Conservation (phyloP, 53 echinoderm and acorn worm genomes). For the Holothuria leucospilota region DNA sequence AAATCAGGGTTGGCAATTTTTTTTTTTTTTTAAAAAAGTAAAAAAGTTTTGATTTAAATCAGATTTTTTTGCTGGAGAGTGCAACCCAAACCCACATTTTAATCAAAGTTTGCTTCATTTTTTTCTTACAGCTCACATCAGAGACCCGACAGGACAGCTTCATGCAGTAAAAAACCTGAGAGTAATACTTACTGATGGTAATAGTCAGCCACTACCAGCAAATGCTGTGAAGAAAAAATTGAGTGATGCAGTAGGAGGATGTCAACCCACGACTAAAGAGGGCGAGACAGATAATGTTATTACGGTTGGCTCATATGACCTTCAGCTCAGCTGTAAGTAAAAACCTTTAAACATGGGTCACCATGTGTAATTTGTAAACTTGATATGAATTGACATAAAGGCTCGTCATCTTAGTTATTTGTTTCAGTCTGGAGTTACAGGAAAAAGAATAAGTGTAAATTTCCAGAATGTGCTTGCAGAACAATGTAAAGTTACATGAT, state of each 20-base stretch:
- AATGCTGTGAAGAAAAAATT: constrained; percentile 70
- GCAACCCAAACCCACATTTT: too few species aligned
- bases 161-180: constrained; percentile 88
- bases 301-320: constrained; percentile 89
- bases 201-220: constrained; percentile 79
- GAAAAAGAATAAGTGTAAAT: too few species aligned
- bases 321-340: constrained; percentile 86
- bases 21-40: too few species aligned
- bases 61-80: too few species aligned
- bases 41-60: too few species aligned
- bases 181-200: constrained; percentile 89
- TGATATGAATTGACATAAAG: too few species aligned
- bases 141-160: constrained; percentile 87
- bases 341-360: neutral
- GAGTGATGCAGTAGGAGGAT: constrained; percentile 80
- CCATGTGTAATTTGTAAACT: neutral
- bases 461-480: too few species aligned
- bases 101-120: too few species aligned
- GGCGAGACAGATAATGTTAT: constrained; percentile 84
- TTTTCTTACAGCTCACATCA: constrained; percentile 77
- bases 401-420: neutral
- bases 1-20: too few species aligned
- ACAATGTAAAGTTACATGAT: too few species aligned
- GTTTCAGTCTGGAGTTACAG: neutral
- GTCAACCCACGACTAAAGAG: constrained; percentile 75